A percentile compares a stretch with the other conserved stretches of the same genome.
Evolutionary conservation across 2,888 invertebrate species (phyloP).

Genomic region (Mesopsocus fuscifrons): DNA sequence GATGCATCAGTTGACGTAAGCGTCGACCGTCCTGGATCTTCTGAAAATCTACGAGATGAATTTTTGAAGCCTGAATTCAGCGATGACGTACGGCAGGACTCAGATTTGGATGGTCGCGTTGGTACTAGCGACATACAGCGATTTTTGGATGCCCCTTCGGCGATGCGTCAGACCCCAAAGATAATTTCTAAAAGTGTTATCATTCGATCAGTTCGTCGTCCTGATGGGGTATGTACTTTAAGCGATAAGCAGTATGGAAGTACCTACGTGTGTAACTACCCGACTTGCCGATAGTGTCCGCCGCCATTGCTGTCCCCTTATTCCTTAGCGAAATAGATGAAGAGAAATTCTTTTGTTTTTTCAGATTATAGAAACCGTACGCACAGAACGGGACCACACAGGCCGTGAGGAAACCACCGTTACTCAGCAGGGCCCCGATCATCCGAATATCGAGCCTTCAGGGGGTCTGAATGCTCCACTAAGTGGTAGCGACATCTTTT

Average conservation of each 20-base stretch:
- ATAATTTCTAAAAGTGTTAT: slow-evolving; percentile 24
- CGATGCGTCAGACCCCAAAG: not conserved
- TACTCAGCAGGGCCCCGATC: slow-evolving; percentile 21
- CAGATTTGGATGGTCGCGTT: slow-evolving; percentile 35
- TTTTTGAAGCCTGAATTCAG: slow-evolving; percentile 32
- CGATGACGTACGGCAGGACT: slow-evolving; percentile 22
- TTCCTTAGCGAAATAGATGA: not conserved
- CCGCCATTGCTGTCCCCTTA: no score
- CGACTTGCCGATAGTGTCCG: no score
- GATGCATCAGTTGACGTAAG: no score
- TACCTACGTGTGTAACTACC: no score
- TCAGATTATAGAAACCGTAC: slow-evolving; percentile 31
- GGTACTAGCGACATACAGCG: slow-evolving; percentile 8
- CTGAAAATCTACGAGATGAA: slow-evolving; percentile 28
- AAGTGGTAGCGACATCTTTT: no score
- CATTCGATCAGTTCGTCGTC: slow-evolving; percentile 31
- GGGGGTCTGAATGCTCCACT: no score
- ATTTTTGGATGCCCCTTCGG: slow-evolving; percentile 19
- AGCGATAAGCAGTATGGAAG: no score
- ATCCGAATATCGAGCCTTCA: no score
- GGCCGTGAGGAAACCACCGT: slow-evolving; percentile 39
- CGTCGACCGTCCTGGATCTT: no score
- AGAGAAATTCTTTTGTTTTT: slow-evolving; percentile 9
- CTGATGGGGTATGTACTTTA: slow-evolving; percentile 28
- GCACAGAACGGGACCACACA: slow-evolving; percentile 32